A percentile compares a stretch with the other conserved stretches of the same genome.
phyloP scores from a whole-genome alignment of 2,888 invertebrate species.

The Sarcophaga caerulescens region DNA sequence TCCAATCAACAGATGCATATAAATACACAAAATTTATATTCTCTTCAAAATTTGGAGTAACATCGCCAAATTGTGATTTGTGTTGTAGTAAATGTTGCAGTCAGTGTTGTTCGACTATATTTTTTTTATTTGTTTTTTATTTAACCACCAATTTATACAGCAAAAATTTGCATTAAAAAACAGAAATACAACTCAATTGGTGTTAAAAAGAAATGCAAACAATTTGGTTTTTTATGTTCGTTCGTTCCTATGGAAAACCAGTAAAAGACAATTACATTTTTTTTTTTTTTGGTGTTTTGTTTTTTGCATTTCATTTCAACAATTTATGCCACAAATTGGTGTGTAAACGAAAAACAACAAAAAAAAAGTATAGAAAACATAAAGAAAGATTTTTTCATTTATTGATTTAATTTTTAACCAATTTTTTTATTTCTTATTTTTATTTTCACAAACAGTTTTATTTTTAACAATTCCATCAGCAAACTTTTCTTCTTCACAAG shows the following conservation, averaged over 20 bases:
- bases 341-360: not conserved
- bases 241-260: conserved; percentile 12
- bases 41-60: no score
- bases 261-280: not conserved
- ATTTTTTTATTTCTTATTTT: not conserved
- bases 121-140: not conserved
- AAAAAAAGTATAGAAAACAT: not conserved
- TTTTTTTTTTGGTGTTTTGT: not conserved
- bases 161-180: not conserved
- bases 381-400: not conserved
- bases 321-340: conserved; percentile 15
- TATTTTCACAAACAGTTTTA: no score
- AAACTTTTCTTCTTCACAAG: no score
- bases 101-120: no score
- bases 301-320: not conserved
- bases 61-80: no score
- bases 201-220: conserved; percentile 11
- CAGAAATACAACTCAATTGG: not conserved
- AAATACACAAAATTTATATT: no score
- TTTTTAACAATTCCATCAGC: no score
- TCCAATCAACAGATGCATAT: no score
- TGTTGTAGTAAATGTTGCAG: no score
- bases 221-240: conserved; percentile 1
- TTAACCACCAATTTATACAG: not conserved
- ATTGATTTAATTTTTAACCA: not conserved